phyloP scores from a whole-genome alignment of 2,888 invertebrate species.

The Pasiphila rectangulata region DNA sequence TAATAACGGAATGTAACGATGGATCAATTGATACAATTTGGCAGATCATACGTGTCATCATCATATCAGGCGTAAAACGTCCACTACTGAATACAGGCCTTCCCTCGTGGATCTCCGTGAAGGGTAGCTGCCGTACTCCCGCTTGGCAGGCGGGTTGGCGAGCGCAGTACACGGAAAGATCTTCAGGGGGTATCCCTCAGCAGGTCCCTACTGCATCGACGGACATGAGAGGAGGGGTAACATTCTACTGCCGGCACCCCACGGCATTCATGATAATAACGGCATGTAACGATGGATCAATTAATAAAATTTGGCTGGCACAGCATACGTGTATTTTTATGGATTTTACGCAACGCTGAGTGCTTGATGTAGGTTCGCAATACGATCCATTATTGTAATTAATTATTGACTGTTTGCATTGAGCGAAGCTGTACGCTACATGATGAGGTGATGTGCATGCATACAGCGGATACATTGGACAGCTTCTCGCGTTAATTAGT shows the following conservation, averaged over 20 bases:
- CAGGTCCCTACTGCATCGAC: no score
- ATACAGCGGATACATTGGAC: neutral
- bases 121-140: no score
- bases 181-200: no score
- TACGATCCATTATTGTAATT: slow-evolving; percentile 15
- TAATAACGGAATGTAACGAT: slow-evolving; percentile 24
- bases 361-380: slow-evolving; percentile 1
- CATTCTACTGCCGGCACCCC: no score
- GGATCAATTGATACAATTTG: slow-evolving; percentile 28
- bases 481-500: neutral
- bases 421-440: slow-evolving; percentile 1
- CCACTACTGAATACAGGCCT: no score
- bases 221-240: no score
- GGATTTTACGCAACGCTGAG: slow-evolving; percentile 18
- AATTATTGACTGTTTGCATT: slow-evolving; percentile 9
- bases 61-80: no score
- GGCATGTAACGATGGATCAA: slow-evolving; percentile 25
- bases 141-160: no score
- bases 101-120: no score
- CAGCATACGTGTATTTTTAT: slow-evolving; percentile 17
- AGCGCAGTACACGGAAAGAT: no score
- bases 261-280: slow-evolving; percentile 2
- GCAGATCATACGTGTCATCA: slow-evolving; percentile 6
- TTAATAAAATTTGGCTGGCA: slow-evolving; percentile 26
- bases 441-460: slow-evolving; percentile 1